These are phyloP conservation scores for Yponomeuta malinellus DNA, from an alignment of 2,888 invertebrate species.

Conservation along the genomic window DNA sequence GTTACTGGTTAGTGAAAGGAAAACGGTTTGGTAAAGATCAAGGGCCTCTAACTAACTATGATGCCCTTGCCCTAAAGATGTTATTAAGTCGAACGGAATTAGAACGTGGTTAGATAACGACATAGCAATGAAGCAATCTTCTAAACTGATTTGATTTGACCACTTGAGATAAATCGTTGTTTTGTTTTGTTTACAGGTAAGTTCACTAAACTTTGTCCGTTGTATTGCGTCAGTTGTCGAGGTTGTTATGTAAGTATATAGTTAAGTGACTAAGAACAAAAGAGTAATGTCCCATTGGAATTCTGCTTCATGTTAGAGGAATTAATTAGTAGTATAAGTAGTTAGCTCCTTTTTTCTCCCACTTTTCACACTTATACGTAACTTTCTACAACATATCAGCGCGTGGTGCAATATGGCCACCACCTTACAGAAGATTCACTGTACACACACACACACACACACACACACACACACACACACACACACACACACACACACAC, in stretches of 20 bases:
- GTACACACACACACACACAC: too few relatives aligned
- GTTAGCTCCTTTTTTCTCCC: not conserved
- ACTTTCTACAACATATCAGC: not conserved
- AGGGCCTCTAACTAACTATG: not conserved
- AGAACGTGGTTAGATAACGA: not conserved
- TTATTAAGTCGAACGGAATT: not conserved
- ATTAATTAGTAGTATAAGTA: too few relatives aligned
- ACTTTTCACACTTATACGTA: not conserved
- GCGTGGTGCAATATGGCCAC: not conserved
- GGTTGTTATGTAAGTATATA: not conserved
- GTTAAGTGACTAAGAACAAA: not conserved
- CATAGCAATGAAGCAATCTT: not conserved
- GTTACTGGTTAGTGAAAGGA: not conserved
- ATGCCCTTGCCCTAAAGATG: not conserved
- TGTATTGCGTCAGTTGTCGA: not conserved
- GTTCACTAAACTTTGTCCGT: not conserved
- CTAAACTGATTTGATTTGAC: not conserved
- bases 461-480: too few relatives aligned
- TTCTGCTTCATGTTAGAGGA: not conserved
- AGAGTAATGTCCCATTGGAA: not conserved
- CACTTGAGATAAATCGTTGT: not conserved
- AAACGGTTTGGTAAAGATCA: not conserved
- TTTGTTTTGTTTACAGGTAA: conserved; percentile 1
- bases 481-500: too few relatives aligned
- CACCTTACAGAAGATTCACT: too few relatives aligned